Conservation (phyloP, 2,797 vertebrate genomes). For the Cetoscarus ocellatus region DNA sequence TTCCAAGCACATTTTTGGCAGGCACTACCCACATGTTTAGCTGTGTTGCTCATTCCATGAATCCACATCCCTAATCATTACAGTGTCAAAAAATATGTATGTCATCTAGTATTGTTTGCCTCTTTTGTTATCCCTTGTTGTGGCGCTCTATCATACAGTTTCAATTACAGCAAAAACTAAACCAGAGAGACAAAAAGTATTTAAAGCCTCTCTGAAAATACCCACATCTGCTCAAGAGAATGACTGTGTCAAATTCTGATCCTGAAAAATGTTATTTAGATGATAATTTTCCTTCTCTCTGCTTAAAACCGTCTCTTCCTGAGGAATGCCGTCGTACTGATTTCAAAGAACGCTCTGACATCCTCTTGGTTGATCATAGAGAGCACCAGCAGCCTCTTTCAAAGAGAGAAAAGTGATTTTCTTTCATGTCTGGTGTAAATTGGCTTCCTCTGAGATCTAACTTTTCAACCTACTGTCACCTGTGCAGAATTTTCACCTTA, state of each 20-base stretch:
- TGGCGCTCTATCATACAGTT: conserved; percentile 26
- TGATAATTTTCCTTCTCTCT: conserved; percentile 10
- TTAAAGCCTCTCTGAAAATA: conserved; percentile 20
- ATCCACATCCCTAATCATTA: too few relatives aligned
- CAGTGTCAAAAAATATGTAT: neutral
- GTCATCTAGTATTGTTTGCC: conserved; percentile 18
- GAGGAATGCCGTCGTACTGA: conserved; percentile 28
- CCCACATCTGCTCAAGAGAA: conserved; percentile 37
- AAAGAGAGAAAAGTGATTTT: conserved; percentile 21
- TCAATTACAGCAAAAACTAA: conserved; percentile 37
- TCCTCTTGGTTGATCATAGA: conserved; percentile 31
- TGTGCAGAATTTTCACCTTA: conserved; percentile 11
- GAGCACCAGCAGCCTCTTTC: conserved; percentile 33
- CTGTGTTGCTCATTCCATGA: too few relatives aligned
- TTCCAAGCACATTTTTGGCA: too few relatives aligned
- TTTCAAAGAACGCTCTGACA: conserved; percentile 56
- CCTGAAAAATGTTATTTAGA: conserved; percentile 39
- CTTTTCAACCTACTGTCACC: conserved; percentile 33
- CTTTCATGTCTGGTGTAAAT: conserved; percentile 65
- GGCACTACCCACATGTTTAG: too few relatives aligned
- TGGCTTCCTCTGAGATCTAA: conserved; percentile 55
- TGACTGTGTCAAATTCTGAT: conserved; percentile 23
- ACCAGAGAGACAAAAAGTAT: conserved; percentile 21
- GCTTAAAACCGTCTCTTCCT: conserved; percentile 11
- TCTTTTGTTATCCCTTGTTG: conserved; percentile 9